Evolutionary conservation across 2,888 invertebrate genomes (phyloP), one percentile per base, ranked within the genome.

Genomic region (Caenorhabditis sp.): DNA sequence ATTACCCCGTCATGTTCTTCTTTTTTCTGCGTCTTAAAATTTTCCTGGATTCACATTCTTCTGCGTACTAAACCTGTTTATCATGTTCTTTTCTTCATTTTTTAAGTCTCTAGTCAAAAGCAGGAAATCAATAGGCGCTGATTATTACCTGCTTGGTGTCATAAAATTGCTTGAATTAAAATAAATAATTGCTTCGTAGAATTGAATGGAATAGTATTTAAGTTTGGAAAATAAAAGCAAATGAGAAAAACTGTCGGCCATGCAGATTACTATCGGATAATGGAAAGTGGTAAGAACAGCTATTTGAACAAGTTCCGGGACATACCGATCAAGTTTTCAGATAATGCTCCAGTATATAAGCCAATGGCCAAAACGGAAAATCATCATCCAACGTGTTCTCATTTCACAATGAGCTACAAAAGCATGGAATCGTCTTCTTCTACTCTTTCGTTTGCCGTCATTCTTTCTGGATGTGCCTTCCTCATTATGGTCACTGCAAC

Each of bases 381-480:
- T 13, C 64, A 65, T 72, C 72, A 72, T 64, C 65, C 58, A 60
- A 65, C 44, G 50, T 47, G 37, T 47, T 67, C 35, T 76, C 24
- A 24, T 40, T 40, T 3, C 8, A 24, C 18, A 22, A 68, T 68
- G 68, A 68, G 76, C 22, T 67, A 76, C 61, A 76, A 76, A 18
- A 70, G 53, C 53, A 79, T 79, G 78, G 70, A 65, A 24, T 79
- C 80, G 20, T 53, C 76, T 20, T 65, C 71, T 67, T 65, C 80
- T 6, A 70, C 70, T 53, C 58, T 71, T 20, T 78, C 72, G 9
- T 69, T 65, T 64, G 85, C 88, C 26, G 88, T 87, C 44, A 81
- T 86, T 18, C 74, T 89, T 13, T 83, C 88, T 8, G 85, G 85
- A 28, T 69, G 83, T 13, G 83, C 88, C 1, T 86, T 89, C 67